Evolutionary conservation across 2,113 vertebrate genomes (phyloP), one percentile per base, ranked within the genome.

Genomic region (Lasiurus cinereus): DNA sequence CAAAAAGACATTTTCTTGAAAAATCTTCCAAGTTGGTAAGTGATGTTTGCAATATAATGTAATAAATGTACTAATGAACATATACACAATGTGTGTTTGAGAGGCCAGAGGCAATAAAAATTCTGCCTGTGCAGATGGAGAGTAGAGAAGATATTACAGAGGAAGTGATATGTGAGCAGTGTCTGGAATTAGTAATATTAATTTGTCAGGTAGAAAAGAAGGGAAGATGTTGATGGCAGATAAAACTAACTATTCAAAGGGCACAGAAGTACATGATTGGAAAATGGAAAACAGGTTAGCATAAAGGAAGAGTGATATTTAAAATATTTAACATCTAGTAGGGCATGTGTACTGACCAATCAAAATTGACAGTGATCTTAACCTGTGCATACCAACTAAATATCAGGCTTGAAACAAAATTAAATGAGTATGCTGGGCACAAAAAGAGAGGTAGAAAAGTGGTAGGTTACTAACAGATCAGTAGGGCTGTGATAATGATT

Each of bases 131-230:
- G 36, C 66, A 36, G 22, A 62, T 0, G 27, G 13, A 88, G 15
- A 64, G 21, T 6, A 83, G 21, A 2, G 8, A 92, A 50, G 31
- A 82, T 77, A 67, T 56, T 78, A 92, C 7, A 78, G 27, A 64
- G 80, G 22, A 76, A 9, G 24, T 89, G 24, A 76, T 64, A 48
- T 66, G 15, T 89, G 74, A 87, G 19, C 5, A 83, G 8, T 39
- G n/a, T 84, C 11, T 66, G 72, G 9, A 90, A 85, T 31, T 18
- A 88, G 36, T 93, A 84, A 84, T 91, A 91, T 43, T 78, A 84
- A 56, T 70, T 94, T 93, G 1, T 54, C 27, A 88, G 27, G 66
- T 64, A 90, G 48, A 50, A 1, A 90, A 87, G 43, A 73, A 69
- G 21, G 39, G 14, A 94, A 84, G 12, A 69, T 43, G 8, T 78